Evolutionary conservation across 2,888 invertebrate species (phyloP).

Genomic region (Thymelicus lineola): DNA sequence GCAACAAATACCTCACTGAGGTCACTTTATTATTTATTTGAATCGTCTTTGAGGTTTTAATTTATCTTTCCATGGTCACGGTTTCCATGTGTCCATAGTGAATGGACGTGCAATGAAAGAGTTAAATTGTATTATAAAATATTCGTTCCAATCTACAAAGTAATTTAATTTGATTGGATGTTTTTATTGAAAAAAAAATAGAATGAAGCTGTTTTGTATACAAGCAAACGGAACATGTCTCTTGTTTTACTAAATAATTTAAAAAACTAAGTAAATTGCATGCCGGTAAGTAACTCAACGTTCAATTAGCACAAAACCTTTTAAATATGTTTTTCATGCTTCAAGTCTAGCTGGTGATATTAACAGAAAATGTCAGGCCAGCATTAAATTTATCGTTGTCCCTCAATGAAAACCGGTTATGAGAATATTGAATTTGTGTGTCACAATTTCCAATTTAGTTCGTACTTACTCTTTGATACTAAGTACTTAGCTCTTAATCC

Average conservation of each 20-base stretch:
- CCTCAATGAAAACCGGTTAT: slow-evolving; percentile 22
- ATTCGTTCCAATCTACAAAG: no score
- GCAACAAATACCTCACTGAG: no score
- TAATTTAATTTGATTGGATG: no score
- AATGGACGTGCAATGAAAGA: not conserved
- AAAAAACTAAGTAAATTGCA: no score
- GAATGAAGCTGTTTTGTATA: no score
- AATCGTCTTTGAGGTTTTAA: not conserved
- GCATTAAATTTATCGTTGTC: slow-evolving; percentile 19
- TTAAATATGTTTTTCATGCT: no score
- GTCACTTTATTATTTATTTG: not conserved
- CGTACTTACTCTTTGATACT: not conserved
- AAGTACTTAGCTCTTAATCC: not conserved
- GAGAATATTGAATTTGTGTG: slow-evolving; percentile 24
- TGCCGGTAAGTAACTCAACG: no score
- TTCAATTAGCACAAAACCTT: no score
- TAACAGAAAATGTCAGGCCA: slow-evolving; percentile 19
- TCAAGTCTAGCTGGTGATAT: not conserved
- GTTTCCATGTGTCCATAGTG: not conserved
- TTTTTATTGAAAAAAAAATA: no score
- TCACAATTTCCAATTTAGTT: slow-evolving; percentile 22
- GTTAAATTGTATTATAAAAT: not conserved
- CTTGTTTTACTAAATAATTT: no score
- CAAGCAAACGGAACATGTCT: no score
- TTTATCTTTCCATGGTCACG: slow-evolving; percentile 1